Percentiles rank a stretch among this genome's conserved stretches.
Evolutionary conservation across 2,888 invertebrate genomes (phyloP).

Genomic region (Chrysomela aeneicollis): DNA sequence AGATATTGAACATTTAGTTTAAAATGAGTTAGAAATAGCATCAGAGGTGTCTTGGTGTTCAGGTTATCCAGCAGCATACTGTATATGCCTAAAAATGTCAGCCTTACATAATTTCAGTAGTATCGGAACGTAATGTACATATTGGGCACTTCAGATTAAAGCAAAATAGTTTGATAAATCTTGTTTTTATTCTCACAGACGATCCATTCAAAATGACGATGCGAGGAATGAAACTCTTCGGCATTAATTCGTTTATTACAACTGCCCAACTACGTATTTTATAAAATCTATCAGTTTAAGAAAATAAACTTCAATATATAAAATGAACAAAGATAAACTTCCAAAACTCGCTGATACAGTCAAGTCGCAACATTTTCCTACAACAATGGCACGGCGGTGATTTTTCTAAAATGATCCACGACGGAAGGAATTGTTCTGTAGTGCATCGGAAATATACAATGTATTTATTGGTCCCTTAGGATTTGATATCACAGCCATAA

Average conservation of each 20-base stretch:
- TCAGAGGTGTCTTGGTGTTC: not conserved
- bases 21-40: not conserved
- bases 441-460: slow-evolving; percentile 18
- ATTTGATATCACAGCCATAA: slow-evolving; percentile 60
- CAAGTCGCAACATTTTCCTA: not conserved
- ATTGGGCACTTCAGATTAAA: slow-evolving; percentile 2
- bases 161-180: slow-evolving; percentile 2
- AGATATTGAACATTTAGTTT: not conserved
- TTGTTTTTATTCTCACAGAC: not conserved
- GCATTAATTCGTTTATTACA: not conserved
- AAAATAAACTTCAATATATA: slow-evolving; percentile 4
- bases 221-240: not conserved
- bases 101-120: not conserved
- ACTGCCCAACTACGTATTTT: not conserved
- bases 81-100: not conserved
- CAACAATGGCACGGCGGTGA: not conserved
- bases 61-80: not conserved
- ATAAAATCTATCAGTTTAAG: not conserved
- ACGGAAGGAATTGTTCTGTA: not conserved
- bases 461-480: slow-evolving; percentile 58
- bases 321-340: not conserved
- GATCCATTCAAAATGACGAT: not conserved
- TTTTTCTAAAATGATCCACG: not conserved
- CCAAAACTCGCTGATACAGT: not conserved
- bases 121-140: not conserved